Evolutionary conservation across 1,140 invertebrate genomes (phyloP).

Genomic region (Drosophila rhopaloa): DNA sequence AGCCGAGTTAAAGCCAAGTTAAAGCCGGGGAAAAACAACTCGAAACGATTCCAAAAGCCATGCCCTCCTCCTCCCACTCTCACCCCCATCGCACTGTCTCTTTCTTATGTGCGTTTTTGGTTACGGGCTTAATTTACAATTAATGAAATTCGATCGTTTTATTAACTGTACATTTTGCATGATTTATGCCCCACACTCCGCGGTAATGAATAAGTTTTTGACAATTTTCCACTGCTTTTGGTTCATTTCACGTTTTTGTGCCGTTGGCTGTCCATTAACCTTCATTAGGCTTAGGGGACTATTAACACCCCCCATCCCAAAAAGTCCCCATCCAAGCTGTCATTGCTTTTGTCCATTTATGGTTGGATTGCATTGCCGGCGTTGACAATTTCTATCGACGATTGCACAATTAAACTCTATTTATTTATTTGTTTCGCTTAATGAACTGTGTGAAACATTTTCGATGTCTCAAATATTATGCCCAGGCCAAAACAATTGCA

Average conservation of each 20-base stretch:
- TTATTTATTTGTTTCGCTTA: conserved; percentile 74
- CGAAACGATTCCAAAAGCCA: conserved; percentile 5
- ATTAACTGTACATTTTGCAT: conserved; percentile 78
- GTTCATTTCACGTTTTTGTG: conserved; percentile 33
- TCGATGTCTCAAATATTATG: conserved; percentile 35
- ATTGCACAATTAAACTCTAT: conserved; percentile 79
- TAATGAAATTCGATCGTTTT: conserved; percentile 84
- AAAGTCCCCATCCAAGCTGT: conserved; percentile 1
- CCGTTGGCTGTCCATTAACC: conserved; percentile 70
- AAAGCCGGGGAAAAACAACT: conserved; percentile 7
- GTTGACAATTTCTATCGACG: conserved; percentile 71
- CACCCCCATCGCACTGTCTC: background rate
- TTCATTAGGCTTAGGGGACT: conserved; percentile 68
- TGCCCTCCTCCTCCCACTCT: background rate
- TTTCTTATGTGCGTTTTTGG: conserved; percentile 36
- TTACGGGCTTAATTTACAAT: conserved; percentile 78
- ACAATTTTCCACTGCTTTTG: conserved; percentile 39
- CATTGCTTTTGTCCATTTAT: conserved; percentile 32
- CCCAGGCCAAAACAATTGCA: conserved; percentile 46
- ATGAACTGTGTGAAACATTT: conserved; percentile 78
- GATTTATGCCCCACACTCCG: conserved; percentile 13
- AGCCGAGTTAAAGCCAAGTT: conserved; percentile 15
- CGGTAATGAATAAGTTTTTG: conserved; percentile 10
- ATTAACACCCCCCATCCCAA: conserved; percentile 33
- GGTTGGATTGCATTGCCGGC: conserved; percentile 23